Percentiles rank a stretch among this genome's conserved stretches.
These are phyloP conservation scores for Daboia siamensis DNA, from an alignment of 2,113 vertebrate genomes.

Conservation along the genomic window DNA sequence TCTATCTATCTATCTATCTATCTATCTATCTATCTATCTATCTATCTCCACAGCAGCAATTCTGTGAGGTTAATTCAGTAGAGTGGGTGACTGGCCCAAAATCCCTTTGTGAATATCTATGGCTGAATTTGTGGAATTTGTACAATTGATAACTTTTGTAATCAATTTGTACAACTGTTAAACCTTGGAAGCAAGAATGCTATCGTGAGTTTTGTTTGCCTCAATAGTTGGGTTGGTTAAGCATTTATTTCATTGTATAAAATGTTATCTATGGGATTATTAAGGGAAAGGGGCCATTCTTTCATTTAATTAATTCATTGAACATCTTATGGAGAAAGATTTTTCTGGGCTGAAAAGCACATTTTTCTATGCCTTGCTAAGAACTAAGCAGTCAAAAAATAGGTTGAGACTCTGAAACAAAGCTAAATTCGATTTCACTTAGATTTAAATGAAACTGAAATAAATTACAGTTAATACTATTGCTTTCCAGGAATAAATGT, in stretches of 20 bases:
- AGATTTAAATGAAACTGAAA: too few species aligned
- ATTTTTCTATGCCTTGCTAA: neutral
- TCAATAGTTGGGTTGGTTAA: neutral
- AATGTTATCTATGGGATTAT: neutral
- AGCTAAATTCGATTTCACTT: neutral
- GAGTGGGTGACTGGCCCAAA: too few species aligned
- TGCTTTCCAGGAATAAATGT: neutral
- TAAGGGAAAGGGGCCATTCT: neutral
- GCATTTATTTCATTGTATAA: neutral
- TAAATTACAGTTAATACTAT: too few species aligned
- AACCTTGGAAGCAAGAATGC: constrained; percentile 11
- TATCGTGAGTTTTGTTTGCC: neutral
- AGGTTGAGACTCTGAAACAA: neutral
- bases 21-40: too few species aligned
- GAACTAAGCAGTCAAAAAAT: neutral
- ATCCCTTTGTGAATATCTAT: too few species aligned
- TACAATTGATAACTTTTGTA: neutral
- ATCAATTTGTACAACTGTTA: too few species aligned
- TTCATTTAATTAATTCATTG: neutral
- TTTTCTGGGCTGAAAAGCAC: neutral
- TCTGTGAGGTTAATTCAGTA: too few species aligned
- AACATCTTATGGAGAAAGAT: neutral
- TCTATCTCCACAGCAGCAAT: too few species aligned
- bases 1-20: too few species aligned
- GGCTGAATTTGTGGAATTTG: neutral